A percentile compares a stretch with the other conserved stretches of the same genome.
phyloP scores from a whole-genome alignment of 2,113 vertebrate species.

The Zosterops lateralis region DNA sequence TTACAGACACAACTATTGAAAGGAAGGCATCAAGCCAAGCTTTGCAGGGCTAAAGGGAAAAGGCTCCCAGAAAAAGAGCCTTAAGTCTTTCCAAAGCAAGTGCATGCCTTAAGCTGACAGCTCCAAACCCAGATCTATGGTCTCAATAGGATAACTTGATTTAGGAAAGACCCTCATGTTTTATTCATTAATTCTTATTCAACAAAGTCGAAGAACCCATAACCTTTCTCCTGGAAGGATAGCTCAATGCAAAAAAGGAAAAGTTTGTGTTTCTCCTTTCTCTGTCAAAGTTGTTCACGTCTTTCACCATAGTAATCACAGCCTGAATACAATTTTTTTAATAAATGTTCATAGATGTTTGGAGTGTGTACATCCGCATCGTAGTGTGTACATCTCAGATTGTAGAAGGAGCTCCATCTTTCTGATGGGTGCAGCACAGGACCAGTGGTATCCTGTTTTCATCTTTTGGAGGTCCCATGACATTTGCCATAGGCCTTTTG shows the following conservation, averaged over 20 bases:
- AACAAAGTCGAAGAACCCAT: not conserved
- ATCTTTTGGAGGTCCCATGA: not conserved
- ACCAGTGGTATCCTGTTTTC: not conserved
- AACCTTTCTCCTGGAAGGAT: not conserved
- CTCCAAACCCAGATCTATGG: not conserved
- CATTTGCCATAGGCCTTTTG: not conserved
- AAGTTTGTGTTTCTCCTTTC: not conserved
- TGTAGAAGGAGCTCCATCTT: accelerated
- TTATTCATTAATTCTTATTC: not conserved
- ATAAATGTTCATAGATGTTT: not conserved
- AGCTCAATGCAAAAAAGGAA: not conserved
- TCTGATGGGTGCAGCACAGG: not conserved
- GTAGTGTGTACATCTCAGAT: not conserved
- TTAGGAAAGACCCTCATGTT: not conserved
- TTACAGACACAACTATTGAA: not conserved
- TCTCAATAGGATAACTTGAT: not conserved
- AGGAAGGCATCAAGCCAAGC: not conserved
- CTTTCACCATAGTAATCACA: not conserved
- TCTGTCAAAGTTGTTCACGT: not conserved
- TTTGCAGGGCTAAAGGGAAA: not conserved
- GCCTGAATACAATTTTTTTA: not conserved
- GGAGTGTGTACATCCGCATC: not conserved
- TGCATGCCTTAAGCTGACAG: not conserved
- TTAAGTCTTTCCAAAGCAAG: not conserved
- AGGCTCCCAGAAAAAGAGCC: not conserved